Base-by-base conservation (phyloP, 2,113 vertebrate genomes). In the Puntigrus tetrazona region DNA sequence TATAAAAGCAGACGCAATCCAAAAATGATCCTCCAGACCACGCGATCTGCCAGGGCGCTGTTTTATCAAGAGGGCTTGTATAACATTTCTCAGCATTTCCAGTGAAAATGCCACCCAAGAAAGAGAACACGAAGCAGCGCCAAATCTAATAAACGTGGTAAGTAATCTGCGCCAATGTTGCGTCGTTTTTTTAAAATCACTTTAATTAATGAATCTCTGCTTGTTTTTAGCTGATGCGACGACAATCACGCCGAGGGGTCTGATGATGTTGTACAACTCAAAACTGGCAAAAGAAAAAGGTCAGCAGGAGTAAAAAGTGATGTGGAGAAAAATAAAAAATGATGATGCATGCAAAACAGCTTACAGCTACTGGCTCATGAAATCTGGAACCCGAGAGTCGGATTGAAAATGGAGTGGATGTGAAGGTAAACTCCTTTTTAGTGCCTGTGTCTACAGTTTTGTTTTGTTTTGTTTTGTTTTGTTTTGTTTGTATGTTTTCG, bases 351-450 rank as follows among this genome's bases (percentile, higher is more conserved):
- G 7, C 73, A 87, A 85, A 88, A 85, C 87, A 5, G 65, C 63
- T 0, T 92, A 92, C 74, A 88, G 86, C 25, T 93, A 90, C 90
- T 99, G 98, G 98, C 92, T 99, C 86, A 96, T 99, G 96, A 99
- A 99, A 88, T 99, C 98, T 5, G 97, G n/a, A 99, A 77, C 97
- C 98, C 0, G 97, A 99, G 87, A 99, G 95, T 90, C 94, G 97
- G 63, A 91, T 98, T 2, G 95, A 98, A 91, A 98, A 96, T 1
- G 97, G 97, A 29, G 89, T 97, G 7, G 97, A 99, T 52, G 88
- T 99, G 89, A 99, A 99, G 87, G 87, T 88, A 77, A 65, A 73
- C 34, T n/a, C 14, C 0, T 3, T 9, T 52, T 22, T 20, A 16
- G 45, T 16, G 45, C 41, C 2, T 7, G 18, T 52, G 18, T 18